Evolutionary conservation across 1,140 invertebrate species (phyloP), one percentile per base, ranked within the genome.

Genomic region (Laodelphax striatellus): DNA sequence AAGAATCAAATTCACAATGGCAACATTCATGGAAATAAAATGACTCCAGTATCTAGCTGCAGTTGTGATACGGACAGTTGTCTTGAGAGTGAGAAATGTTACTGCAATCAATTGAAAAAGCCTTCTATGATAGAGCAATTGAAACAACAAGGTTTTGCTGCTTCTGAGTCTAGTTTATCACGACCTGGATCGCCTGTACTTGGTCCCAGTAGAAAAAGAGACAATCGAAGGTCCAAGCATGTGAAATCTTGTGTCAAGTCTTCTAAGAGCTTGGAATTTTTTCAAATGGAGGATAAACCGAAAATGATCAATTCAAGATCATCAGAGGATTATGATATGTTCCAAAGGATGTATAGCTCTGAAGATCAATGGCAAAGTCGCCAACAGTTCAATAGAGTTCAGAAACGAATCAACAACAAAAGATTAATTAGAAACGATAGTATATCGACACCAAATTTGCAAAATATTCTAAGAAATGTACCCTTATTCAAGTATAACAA

Each of bases 61-160:
- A 80, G 81, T 3, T 92, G 88, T 69, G 89, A 92, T 67, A 88
- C 88, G 0, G 89, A 92, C 67, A 90, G 86, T 65, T 92, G 90
- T 70, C 81, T 86, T 0, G 90, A 90, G 59, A 89, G 86, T 69
- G 90, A 91, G 68, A 92, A 92, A 70, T 94, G 90, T 69, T 94
- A 94, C 69, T 94, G 90, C 71, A 54, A 56, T 22, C 53, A 64
- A 41, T 64, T 70, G 14, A 61, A 64, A 58, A 46, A 64, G 62
- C 71, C 75, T 34, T 69, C 72, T 5, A 73, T 78, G 53, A 66
- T 79, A 38, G 76, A 79, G 55, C 77, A 81, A 63, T 64, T 82
- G 1, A 71, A 75, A 38, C 74, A 79, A 61, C 73, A 75, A 31
- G 77, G 79, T 11, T 79, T 80, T 52, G 74, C 79, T 17, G 76